phyloP scores from a whole-genome alignment of 2,797 vertebrate species.

The Melanotaenia maccullochi region DNA sequence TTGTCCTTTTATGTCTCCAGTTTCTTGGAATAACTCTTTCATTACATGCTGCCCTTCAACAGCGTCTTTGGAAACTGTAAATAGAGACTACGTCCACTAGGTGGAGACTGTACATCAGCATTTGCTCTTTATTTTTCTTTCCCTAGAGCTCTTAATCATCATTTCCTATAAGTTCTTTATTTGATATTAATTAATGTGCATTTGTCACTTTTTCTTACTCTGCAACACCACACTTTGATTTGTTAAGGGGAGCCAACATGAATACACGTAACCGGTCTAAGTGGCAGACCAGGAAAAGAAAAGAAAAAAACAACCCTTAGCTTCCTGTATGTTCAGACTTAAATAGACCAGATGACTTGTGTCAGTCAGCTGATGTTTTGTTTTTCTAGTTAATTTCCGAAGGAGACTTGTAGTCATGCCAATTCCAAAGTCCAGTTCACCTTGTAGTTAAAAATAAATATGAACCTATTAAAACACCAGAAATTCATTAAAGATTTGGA shows the following conservation, averaged over 20 bases:
- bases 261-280: too few relatives aligned
- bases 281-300: neutral
- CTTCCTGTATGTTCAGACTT: neutral
- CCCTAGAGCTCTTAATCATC: neutral
- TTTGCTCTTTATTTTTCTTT: neutral
- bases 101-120: slow-evolving; percentile 65
- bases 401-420: neutral
- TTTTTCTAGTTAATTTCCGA: slow-evolving; percentile 11
- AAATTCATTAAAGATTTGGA: neutral
- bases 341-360: slow-evolving; percentile 1
- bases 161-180: neutral
- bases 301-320: neutral
- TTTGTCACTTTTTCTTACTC: neutral
- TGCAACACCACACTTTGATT: neutral
- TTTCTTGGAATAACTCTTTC: slow-evolving; percentile 23
- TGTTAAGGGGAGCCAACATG: neutral
- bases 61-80: slow-evolving; percentile 25
- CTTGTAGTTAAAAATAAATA: neutral
- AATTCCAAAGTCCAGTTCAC: neutral
- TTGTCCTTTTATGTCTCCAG: slow-evolving; percentile 13
- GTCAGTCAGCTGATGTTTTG: neutral
- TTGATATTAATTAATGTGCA: neutral
- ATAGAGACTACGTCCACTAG: slow-evolving; percentile 57
- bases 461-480: slow-evolving; percentile 9
- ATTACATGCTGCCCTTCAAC: neutral